Conservation (phyloP, 2,797 vertebrate species). For the Etheostoma perlongum region DNA sequence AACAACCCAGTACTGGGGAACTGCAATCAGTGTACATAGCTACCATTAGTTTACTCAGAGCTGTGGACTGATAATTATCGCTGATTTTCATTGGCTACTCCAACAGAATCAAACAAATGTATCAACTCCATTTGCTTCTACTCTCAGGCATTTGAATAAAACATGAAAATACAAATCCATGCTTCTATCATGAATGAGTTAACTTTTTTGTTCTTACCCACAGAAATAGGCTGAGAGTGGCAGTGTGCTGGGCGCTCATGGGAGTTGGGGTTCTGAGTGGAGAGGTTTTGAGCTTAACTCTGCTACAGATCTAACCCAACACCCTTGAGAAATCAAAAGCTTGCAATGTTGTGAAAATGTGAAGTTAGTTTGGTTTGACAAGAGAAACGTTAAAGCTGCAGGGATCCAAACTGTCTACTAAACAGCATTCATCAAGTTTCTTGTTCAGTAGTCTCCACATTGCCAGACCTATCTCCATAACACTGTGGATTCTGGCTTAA, state of each 20-base stretch:
- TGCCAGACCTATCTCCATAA: too few species aligned
- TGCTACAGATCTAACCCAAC: constrained; percentile 12
- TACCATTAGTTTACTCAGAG: neutral
- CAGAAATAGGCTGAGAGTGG: constrained; percentile 18
- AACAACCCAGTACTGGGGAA: constrained; percentile 2
- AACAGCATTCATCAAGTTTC: neutral
- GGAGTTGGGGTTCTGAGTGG: constrained; percentile 42
- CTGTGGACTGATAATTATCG: neutral
- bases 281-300: constrained; percentile 36
- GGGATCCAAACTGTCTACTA: neutral
- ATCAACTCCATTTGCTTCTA: neutral
- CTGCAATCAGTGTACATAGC: neutral
- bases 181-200: neutral
- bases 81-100: neutral
- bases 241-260: constrained; percentile 22
- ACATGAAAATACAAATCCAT: neutral
- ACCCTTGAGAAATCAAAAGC: constrained; percentile 28
- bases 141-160: constrained; percentile 7
- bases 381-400: neutral
- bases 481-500: too few species aligned
- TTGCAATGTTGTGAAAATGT: neutral
- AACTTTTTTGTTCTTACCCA: constrained; percentile 15
- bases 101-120: neutral
- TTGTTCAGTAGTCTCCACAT: neutral
- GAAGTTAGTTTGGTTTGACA: constrained; percentile 4